Conservation (phyloP, 2,888 invertebrate species). For the Pyralis farinalis region DNA sequence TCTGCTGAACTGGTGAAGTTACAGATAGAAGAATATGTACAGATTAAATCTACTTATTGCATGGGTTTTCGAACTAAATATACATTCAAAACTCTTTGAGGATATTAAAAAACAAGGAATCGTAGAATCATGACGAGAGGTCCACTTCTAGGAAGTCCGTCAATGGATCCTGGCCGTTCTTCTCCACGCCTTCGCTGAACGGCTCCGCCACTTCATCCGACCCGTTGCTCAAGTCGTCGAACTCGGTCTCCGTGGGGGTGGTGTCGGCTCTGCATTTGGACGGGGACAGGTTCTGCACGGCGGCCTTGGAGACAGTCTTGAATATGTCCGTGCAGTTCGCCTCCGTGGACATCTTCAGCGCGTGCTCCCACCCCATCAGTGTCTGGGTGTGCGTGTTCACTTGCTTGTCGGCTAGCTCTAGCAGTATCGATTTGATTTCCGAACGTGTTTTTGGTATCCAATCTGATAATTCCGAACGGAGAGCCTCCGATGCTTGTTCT, state of each 20-base stretch:
- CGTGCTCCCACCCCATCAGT: constrained; percentile 55
- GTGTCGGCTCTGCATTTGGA: constrained; percentile 30
- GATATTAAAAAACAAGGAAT: constrained; percentile 41
- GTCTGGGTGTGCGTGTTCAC: constrained; percentile 47
- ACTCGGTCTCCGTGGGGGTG: constrained; percentile 47
- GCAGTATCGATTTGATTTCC: constrained; percentile 49
- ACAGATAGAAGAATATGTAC: no score
- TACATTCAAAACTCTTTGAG: constrained; percentile 27
- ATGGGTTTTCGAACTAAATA: no score
- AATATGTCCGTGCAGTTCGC: constrained; percentile 48
- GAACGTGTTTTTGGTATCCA: constrained; percentile 61
- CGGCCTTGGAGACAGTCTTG: constrained; percentile 64
- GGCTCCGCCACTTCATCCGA: constrained; percentile 21
- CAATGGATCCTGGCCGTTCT: constrained; percentile 39
- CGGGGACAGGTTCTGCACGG: constrained; percentile 61
- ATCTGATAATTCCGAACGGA: constrained; percentile 60
- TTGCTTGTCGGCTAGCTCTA: constrained; percentile 58
- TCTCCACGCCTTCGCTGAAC: constrained; percentile 13
- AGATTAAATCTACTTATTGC: no score
- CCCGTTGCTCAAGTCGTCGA: constrained; percentile 43
- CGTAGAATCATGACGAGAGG: constrained; percentile 54
- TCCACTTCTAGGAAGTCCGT: constrained; percentile 57
- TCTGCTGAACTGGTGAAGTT: no score
- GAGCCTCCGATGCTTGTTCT: constrained; percentile 65
- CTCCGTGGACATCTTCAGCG: constrained; percentile 47